Base-by-base conservation (phyloP, 2,113 vertebrate species). In the Orientallactaga bullata region DNA sequence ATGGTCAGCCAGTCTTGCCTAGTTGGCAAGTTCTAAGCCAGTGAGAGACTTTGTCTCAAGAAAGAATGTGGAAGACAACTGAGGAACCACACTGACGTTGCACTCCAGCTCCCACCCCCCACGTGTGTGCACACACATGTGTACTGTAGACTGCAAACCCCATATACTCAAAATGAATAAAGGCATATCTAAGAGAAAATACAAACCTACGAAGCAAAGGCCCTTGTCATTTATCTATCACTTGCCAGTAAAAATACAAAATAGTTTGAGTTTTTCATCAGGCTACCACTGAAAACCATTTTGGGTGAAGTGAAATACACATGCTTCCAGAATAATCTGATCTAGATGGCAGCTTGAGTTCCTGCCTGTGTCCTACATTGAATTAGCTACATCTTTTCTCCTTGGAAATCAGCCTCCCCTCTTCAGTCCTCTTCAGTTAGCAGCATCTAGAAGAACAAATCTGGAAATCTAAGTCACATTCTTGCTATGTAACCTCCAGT, bases 181-280 rank as follows among this genome's bases (percentile, higher is more conserved):
- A 51, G 51, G 12, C 12, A 51, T n/a, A 85, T 74, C 37, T 47
- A 87, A 72, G 79, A 65, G 24, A 78, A 91, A 92, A 77, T n/a
- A 39, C 39, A 72, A 83, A 35, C 74, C 68, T 24, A 28, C 47
- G 42, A 69, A 71, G 51, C 28, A 42, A 37, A 92, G 61, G 37
- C n/a, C n/a, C 2, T 61, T 82, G 37, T 21, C 39, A 76, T 61
- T 51, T 32, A 73, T 78, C 55, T 32, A 73, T 78, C 55, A n/a
- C 58, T 69, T 63, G 66, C 47, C 32, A 39, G 51, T 30, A 58
- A 72, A 92, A 77, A 81, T 79, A 55, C 85, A 81, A 16, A 90
- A 65, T 60, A 35, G 35, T 82, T 60, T 3, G 17, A 60, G 68
- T 60, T 58, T 66, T 51, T 78, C 35, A 23, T 66, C 35, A 26